phyloP scores from a whole-genome alignment of 2,113 vertebrate species.

The Anas platyrhynchos region DNA sequence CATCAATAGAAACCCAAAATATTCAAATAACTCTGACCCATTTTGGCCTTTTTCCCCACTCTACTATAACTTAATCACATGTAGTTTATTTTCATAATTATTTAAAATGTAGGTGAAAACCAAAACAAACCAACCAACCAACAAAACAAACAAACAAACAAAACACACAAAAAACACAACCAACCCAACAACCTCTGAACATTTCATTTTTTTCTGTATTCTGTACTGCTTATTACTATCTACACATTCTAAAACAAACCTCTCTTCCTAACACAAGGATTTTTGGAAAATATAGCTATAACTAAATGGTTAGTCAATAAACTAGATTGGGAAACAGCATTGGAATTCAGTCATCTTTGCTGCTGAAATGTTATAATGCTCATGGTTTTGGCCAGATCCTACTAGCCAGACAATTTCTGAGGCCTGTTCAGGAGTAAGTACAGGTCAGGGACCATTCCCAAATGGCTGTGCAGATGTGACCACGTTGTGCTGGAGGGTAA shows the following conservation, averaged over 20 bases:
- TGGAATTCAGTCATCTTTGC: neutral
- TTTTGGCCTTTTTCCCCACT: neutral
- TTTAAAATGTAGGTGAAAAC: neutral
- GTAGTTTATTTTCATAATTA: neutral
- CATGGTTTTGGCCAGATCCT: neutral
- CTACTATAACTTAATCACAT: neutral
- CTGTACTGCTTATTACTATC: neutral
- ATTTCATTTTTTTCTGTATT: neutral
- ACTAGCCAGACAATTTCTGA: neutral
- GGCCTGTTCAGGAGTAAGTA: neutral
- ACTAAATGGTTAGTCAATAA: neutral
- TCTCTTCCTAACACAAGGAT: neutral
- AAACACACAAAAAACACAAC: too few relatives aligned
- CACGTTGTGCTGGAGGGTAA: neutral
- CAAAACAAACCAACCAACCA: too few relatives aligned
- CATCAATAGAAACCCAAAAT: neutral
- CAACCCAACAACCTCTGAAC: neutral
- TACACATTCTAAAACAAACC: neutral
- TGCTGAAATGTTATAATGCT: neutral
- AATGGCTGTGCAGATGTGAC: neutral
- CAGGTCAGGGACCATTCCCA: conserved; percentile 7
- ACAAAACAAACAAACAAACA: too few relatives aligned
- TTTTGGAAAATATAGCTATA: neutral
- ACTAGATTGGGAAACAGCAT: neutral
- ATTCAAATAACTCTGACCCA: neutral